These are phyloP conservation scores for Casuarius casuarius DNA, from an alignment of 2,113 vertebrate genomes.

Conservation along the genomic window DNA sequence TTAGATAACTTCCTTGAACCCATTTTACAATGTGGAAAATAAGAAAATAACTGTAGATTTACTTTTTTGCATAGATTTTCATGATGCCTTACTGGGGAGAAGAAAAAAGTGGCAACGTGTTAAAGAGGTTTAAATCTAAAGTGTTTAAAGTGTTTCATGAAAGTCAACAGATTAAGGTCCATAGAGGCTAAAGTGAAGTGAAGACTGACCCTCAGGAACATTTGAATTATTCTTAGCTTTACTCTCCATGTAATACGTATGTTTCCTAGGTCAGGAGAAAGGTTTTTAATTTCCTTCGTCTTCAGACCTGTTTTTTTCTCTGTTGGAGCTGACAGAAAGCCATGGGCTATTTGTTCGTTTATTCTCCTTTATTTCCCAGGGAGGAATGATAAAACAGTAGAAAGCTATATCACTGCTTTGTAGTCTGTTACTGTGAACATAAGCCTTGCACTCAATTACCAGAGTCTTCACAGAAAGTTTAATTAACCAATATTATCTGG, in stretches of 20 bases:
- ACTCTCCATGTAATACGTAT: not conserved
- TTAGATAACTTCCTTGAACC: not conserved
- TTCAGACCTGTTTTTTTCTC: not conserved
- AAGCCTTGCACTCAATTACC: slow-evolving; percentile 28
- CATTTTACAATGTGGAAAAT: not conserved
- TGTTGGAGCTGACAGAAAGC: not conserved
- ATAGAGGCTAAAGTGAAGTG: not conserved
- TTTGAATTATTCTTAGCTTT: not conserved
- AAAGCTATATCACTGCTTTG: not conserved
- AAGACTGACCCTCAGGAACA: not conserved
- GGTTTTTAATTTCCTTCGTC: not conserved
- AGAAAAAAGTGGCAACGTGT: fast-evolving
- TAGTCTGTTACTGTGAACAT: not conserved
- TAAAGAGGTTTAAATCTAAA: not conserved
- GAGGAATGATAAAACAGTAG: not conserved
- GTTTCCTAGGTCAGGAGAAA: not conserved
- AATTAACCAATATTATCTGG: slow-evolving; percentile 47
- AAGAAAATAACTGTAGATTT: not conserved
- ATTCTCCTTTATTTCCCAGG: not conserved
- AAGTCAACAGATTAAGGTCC: not conserved
- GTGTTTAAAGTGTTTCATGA: not conserved
- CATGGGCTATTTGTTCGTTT: not conserved
- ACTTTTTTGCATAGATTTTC: not conserved
- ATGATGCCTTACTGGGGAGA: too few relatives aligned
- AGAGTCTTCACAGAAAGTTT: slow-evolving; percentile 39